Percentiles rank a stretch among this genome's conserved stretches.
phyloP scores from a whole-genome alignment of 2,113 vertebrate species.

The Vidua macroura region DNA sequence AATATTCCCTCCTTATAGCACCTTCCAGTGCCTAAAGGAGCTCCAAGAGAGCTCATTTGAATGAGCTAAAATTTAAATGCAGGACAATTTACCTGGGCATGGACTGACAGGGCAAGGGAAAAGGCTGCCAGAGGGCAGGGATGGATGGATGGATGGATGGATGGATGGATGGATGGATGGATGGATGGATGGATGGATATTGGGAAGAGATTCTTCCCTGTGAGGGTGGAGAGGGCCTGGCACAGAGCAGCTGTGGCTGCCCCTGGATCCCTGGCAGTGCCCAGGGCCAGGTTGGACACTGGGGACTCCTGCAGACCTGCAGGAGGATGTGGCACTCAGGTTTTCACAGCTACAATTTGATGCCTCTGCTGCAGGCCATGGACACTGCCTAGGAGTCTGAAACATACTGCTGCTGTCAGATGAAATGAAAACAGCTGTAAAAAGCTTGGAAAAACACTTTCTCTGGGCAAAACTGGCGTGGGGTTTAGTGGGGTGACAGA shows the following conservation, averaged over 20 bases:
- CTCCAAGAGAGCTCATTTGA: neutral
- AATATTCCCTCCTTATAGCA: too few relatives aligned
- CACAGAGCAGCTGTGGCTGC: neutral
- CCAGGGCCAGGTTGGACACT: neutral
- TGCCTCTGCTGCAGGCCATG: neutral
- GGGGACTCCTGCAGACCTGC: neutral
- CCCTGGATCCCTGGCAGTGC: neutral
- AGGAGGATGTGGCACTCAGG: neutral
- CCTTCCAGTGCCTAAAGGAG: neutral
- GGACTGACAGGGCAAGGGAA: neutral
- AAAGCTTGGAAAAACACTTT: neutral
- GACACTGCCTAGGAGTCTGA: neutral
- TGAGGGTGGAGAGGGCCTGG: accelerated
- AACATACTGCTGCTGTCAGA: neutral
- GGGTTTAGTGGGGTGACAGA: neutral
- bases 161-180: accelerated
- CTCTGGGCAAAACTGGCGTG: neutral
- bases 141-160: accelerated
- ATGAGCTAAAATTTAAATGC: neutral
- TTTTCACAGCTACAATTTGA: neutral
- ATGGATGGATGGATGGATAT: accelerated
- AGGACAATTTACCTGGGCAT: neutral
- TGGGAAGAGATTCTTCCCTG: neutral
- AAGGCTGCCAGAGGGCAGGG: neutral
- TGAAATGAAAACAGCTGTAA: neutral